Evolutionary conservation across 2,888 invertebrate species (phyloP).

Genomic region (Heliconius cydno): DNA sequence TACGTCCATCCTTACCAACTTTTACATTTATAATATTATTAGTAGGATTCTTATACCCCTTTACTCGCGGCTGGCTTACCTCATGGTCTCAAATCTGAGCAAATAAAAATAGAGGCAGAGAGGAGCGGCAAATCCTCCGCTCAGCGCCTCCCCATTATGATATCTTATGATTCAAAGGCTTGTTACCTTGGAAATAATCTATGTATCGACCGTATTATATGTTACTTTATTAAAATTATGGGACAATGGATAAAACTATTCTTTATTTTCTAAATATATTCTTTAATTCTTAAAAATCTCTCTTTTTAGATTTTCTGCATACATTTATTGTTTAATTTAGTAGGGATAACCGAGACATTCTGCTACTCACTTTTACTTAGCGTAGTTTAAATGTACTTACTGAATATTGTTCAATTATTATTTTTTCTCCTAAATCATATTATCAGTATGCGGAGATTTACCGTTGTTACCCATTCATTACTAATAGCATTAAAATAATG

Average conservation of each 20-base stretch:
- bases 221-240: background rate
- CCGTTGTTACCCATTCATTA: too few relatives aligned
- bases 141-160: slow-evolving; percentile 72
- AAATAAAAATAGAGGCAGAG: slow-evolving; percentile 77
- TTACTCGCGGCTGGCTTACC: slow-evolving; percentile 53
- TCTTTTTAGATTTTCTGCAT: too few relatives aligned
- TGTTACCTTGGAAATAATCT: slow-evolving; percentile 35
- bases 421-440: too few relatives aligned
- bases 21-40: background rate
- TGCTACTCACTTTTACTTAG: background rate
- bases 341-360: too few relatives aligned
- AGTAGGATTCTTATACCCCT: slow-evolving; percentile 45
- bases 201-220: slow-evolving; percentile 14
- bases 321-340: too few relatives aligned
- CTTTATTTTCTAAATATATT: background rate
- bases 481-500: too few relatives aligned
- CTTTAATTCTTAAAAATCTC: background rate
- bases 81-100: slow-evolving; percentile 60
- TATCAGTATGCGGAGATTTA: too few relatives aligned
- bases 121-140: slow-evolving; percentile 64
- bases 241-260: background rate
- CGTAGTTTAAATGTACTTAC: background rate
- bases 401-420: background rate
- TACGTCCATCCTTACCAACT: too few relatives aligned
- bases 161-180: slow-evolving; percentile 68